A percentile compares a stretch with the other conserved stretches of the same genome.
Evolutionary conservation across 1,140 invertebrate species (phyloP).

Genomic region (Belonocnema kinseyi): DNA sequence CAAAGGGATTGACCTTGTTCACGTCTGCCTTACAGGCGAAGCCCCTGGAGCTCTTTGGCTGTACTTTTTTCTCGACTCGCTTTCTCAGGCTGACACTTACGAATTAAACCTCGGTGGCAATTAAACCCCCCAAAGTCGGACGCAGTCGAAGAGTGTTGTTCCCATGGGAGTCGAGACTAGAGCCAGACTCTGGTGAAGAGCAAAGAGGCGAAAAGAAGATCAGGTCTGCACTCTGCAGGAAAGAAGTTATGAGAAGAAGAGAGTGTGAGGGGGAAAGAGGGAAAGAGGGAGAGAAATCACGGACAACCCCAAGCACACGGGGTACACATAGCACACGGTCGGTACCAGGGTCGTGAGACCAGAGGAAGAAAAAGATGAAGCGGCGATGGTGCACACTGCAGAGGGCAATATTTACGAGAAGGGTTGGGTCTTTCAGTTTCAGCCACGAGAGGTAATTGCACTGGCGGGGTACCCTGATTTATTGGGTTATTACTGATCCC

Average conservation of each 20-base stretch:
- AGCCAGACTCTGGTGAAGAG: constrained; percentile 17
- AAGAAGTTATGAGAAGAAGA: constrained; percentile 35
- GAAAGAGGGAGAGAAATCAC: constrained; percentile 37
- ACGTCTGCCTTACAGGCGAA: constrained; percentile 1
- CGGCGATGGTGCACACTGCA: constrained; percentile 43
- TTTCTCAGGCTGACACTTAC: constrained; percentile 67
- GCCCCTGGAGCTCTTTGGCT: background rate
- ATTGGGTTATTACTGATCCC: constrained; percentile 71
- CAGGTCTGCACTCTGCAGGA: background rate
- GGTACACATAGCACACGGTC: background rate
- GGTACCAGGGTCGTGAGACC: constrained; percentile 56
- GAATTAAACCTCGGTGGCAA: constrained; percentile 70
- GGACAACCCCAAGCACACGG: constrained; percentile 37
- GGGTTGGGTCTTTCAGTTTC: constrained; percentile 63
- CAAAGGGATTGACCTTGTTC: background rate
- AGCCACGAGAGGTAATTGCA: constrained; percentile 67
- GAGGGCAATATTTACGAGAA: constrained; percentile 71
- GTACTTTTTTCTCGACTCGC: constrained; percentile 47
- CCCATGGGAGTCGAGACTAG: constrained; percentile 37
- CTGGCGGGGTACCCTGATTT: constrained; percentile 67
- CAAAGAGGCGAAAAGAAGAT: constrained; percentile 20
- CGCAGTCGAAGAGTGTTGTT: constrained; percentile 31
- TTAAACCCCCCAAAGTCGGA: constrained; percentile 60
- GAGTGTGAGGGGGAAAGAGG: background rate
- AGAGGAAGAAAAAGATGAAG: constrained; percentile 48